Evolutionary conservation across 2,113 vertebrate species (phyloP).

Genomic region (Corythoichthys haematopterus): DNA sequence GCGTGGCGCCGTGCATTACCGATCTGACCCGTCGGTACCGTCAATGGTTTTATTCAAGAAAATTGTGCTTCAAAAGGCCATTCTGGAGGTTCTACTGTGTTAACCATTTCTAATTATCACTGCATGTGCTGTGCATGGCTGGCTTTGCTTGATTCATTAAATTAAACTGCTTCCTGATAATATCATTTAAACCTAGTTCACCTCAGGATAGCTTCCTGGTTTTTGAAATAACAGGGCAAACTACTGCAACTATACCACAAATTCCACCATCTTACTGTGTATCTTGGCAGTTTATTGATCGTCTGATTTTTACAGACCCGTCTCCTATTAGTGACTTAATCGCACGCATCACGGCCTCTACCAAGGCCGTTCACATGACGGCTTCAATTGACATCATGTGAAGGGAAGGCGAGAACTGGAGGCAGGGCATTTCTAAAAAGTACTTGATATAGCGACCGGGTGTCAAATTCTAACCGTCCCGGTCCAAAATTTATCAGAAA

Average conservation of each 20-base stretch:
- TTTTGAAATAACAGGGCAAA: not conserved
- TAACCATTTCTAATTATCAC: slow-evolving; percentile 17
- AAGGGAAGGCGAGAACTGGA: not conserved
- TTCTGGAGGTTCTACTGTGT: not conserved
- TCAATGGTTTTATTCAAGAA: not conserved
- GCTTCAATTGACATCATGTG: slow-evolving; percentile 47
- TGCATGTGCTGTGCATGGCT: slow-evolving; percentile 16
- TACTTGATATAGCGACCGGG: not conserved
- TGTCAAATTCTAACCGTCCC: not conserved
- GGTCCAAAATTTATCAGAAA: not conserved
- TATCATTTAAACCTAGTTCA: not conserved
- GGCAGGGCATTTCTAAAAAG: not conserved
- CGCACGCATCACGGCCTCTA: slow-evolving; percentile 19
- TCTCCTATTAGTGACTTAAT: slow-evolving; percentile 33
- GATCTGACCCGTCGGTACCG: too few relatives aligned
- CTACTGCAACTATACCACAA: not conserved
- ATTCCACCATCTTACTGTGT: not conserved
- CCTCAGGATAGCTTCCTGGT: slow-evolving; percentile 13
- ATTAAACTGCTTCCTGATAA: not conserved
- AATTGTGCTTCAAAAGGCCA: not conserved
- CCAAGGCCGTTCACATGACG: slow-evolving; percentile 38
- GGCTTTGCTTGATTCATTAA: not conserved
- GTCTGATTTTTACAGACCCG: not conserved
- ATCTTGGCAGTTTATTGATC: not conserved
- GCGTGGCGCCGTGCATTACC: too few relatives aligned